Conservation (phyloP, 92 coral and sea anemone species). For the Zoanthus solanderi region DNA sequence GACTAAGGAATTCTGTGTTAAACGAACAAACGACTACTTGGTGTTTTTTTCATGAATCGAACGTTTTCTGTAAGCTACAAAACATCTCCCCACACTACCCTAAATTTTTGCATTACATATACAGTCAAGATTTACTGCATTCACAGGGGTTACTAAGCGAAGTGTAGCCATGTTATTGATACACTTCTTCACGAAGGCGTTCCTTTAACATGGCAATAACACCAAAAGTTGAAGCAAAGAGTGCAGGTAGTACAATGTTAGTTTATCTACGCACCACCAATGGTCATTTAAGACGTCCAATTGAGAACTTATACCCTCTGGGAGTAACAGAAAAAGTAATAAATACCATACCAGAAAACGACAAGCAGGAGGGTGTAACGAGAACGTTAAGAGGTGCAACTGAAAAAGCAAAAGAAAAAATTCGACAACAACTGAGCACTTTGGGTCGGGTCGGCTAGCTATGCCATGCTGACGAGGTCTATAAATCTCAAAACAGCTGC, state of each 20-base stretch:
- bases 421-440: no score
- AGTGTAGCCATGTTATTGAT: not conserved
- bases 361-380: not conserved
- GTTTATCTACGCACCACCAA: constrained; percentile 1
- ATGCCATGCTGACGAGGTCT: no score
- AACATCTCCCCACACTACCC: no score
- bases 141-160: not conserved
- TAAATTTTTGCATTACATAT: no score
- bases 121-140: no score
- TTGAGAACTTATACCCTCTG: no score
- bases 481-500: no score
- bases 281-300: no score
- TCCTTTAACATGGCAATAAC: no score
- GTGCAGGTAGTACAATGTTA: constrained; percentile 32
- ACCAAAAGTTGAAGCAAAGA: constrained; percentile 28
- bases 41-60: not conserved
- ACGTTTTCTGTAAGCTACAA: no score
- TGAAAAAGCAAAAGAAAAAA: constrained; percentile 3
- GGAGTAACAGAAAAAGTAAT: not conserved
- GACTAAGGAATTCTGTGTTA: not conserved
- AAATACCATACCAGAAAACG: not conserved
- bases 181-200: no score
- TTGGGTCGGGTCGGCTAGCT: no score
- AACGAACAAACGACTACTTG: not conserved
- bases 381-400: not conserved